Evolutionary conservation across 2,888 invertebrate genomes (phyloP).

Genomic region (Rhimphoctona megacephalus): DNA sequence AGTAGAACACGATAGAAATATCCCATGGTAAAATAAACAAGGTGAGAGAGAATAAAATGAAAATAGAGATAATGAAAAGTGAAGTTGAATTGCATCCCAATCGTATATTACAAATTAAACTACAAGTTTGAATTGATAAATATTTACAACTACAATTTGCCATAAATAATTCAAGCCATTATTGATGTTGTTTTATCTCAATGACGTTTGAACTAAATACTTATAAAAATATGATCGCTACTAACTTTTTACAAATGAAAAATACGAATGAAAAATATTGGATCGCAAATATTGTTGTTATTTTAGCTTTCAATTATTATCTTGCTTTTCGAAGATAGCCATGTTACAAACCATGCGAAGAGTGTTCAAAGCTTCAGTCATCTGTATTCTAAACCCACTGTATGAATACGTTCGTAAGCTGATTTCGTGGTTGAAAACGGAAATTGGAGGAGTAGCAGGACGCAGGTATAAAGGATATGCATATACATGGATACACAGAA

Average conservation of each 20-base stretch:
- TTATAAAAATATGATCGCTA: not conserved
- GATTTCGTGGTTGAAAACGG: constrained; percentile 34
- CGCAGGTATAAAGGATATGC: constrained; percentile 33
- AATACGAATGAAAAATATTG: not conserved
- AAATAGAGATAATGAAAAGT: not conserved
- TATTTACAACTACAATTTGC: not conserved
- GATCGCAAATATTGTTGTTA: not conserved
- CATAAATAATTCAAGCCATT: not conserved
- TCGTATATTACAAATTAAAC: not conserved
- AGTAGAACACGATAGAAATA: not conserved
- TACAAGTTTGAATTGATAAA: not conserved
- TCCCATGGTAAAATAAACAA: not conserved
- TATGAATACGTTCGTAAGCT: constrained; percentile 40
- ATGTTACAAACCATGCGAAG: not conserved
- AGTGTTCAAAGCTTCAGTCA: not conserved
- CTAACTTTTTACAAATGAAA: not conserved
- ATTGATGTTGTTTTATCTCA: not conserved
- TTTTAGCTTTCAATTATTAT: not conserved
- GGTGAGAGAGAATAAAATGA: not conserved
- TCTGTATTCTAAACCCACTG: constrained; percentile 26
- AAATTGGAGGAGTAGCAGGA: constrained; percentile 47
- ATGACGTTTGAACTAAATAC: not conserved
- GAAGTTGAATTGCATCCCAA: not conserved
- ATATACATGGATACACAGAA: constrained; percentile 18
- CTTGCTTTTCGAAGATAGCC: not conserved